phyloP scores from a whole-genome alignment of 2,113 vertebrate genomes.

The Anas platyrhynchos region DNA sequence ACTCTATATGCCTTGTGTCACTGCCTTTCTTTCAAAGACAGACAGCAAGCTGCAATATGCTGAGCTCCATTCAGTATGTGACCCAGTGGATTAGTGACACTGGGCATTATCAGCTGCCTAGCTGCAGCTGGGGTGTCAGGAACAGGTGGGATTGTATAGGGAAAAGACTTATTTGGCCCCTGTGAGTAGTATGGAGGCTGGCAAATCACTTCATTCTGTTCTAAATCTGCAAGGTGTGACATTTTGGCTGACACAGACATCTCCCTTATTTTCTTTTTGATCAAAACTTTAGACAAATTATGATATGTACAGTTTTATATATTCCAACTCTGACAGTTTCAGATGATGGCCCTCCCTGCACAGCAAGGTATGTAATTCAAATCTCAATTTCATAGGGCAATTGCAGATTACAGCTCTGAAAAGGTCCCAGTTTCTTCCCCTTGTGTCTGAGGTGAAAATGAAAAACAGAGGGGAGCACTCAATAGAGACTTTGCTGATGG shows the following conservation, averaged over 20 bases:
- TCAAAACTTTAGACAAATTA: background rate
- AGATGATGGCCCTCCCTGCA: background rate
- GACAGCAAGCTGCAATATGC: background rate
- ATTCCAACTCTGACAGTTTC: background rate
- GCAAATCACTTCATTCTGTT: slow-evolving; percentile 12
- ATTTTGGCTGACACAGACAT: background rate
- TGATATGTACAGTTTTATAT: background rate
- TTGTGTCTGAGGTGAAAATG: background rate
- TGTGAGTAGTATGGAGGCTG: background rate
- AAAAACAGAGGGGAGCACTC: slow-evolving; percentile 2
- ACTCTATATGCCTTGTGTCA: background rate
- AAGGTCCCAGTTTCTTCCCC: background rate
- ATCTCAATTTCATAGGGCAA: background rate
- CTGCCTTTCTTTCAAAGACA: background rate
- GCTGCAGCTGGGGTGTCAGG: background rate
- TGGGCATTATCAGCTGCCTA: background rate
- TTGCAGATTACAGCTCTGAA: background rate
- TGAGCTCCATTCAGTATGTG: background rate
- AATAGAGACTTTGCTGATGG: background rate
- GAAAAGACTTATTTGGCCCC: background rate
- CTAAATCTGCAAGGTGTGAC: slow-evolving; percentile 30
- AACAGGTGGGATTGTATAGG: background rate
- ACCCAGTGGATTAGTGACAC: background rate
- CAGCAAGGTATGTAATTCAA: background rate
- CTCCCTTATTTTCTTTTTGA: slow-evolving; percentile 22